These are phyloP conservation scores for Bovichtus variegatus DNA, from an alignment of 2,797 vertebrate genomes.

Conservation along the genomic window DNA sequence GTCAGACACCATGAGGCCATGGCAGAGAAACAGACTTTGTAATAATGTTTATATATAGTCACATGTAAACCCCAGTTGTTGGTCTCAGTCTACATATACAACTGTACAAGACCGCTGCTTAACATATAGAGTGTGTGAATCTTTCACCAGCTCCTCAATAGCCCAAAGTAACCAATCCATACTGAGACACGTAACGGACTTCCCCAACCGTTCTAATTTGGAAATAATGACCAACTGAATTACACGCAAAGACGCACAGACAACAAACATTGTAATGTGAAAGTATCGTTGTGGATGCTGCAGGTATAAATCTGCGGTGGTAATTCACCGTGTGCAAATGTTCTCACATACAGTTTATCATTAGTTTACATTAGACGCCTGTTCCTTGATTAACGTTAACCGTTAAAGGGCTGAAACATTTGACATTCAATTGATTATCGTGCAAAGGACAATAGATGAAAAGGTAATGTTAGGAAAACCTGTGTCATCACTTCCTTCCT, in stretches of 20 bases:
- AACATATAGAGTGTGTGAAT: conserved; percentile 52
- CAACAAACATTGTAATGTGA: conserved; percentile 1
- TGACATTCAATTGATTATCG: conserved; percentile 1
- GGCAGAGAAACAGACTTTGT: conserved; percentile 62
- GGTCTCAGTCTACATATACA: conserved; percentile 51
- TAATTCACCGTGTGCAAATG: conserved; percentile 28
- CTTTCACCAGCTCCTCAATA: background rate
- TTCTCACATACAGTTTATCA: conserved; percentile 45
- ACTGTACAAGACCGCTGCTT: conserved; percentile 43
- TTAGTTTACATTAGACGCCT: too few relatives aligned
- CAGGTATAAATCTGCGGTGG: conserved; percentile 14
- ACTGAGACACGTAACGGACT: conserved; percentile 16
- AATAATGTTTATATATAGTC: conserved; percentile 76
- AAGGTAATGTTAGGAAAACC: background rate
- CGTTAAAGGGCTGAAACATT: too few relatives aligned
- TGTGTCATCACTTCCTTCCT: conserved; percentile 37
- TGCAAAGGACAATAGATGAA: background rate
- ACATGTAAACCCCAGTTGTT: conserved; percentile 67
- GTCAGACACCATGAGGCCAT: conserved; percentile 72
- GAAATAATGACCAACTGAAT: conserved; percentile 43
- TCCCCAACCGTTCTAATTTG: conserved; percentile 29
- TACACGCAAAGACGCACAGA: background rate
- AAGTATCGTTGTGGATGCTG: conserved; percentile 3
- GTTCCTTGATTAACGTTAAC: background rate
- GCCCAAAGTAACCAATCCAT: conserved; percentile 22